These are phyloP conservation scores for Apteryx mantelli DNA, from an alignment of 2,113 vertebrate species.

Conservation along the genomic window DNA sequence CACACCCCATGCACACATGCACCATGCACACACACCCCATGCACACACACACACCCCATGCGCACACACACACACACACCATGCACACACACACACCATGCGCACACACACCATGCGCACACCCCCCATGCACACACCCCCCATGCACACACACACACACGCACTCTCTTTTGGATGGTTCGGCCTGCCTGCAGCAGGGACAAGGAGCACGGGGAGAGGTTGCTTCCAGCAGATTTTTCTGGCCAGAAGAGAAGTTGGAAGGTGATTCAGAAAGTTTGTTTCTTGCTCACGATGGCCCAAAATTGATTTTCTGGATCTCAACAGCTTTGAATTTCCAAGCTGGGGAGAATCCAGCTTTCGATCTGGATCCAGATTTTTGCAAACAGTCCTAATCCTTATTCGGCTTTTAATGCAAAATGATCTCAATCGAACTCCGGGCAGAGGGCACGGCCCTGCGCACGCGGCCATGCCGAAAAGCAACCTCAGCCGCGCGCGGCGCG, in stretches of 20 bases:
- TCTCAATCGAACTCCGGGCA: background rate
- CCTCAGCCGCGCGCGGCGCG: fast-evolving
- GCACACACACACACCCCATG: too few species aligned
- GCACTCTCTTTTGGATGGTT: fast-evolving
- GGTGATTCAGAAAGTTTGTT: background rate
- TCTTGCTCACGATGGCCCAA: background rate
- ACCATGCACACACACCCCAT: too few species aligned
- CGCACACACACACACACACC: too few species aligned
- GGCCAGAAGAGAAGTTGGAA: background rate
- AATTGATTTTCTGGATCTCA: background rate
- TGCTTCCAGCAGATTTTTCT: background rate
- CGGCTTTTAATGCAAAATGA: fast-evolving
- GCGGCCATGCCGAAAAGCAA: background rate
- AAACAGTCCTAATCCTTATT: background rate
- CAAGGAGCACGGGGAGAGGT: background rate
- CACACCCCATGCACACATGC: too few species aligned
- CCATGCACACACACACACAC: too few species aligned
- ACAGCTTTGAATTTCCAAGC: background rate
- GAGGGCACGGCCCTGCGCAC: background rate
- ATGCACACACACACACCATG: too few species aligned
- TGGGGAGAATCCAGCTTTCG: background rate
- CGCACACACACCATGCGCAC: too few species aligned
- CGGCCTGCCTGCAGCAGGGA: background rate
- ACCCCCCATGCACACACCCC: too few species aligned
- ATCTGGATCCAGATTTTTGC: background rate